Conservation (phyloP, 1,140 invertebrate genomes). For the Pentalonia nigronervosa region DNA sequence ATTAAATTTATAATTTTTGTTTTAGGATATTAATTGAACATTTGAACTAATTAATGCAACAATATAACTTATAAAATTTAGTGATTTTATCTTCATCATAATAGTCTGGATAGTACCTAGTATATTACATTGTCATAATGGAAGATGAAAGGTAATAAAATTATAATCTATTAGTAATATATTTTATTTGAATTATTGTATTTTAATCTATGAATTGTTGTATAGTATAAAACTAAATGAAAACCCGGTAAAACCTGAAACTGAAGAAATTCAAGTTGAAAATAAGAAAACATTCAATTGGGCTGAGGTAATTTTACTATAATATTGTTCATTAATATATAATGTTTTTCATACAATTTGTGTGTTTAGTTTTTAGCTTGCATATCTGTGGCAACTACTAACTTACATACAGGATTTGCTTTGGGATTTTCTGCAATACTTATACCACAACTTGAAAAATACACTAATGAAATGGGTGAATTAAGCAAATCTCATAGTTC, state of each 20-base stretch:
- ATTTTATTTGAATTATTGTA: not conserved
- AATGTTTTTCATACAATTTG: not conserved
- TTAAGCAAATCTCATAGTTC: slow-evolving; percentile 65
- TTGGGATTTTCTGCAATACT: slow-evolving; percentile 70
- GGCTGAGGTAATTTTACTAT: slow-evolving; percentile 7
- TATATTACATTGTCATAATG: not conserved
- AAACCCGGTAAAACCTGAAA: not conserved
- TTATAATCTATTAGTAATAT: not conserved
- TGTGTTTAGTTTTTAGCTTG: slow-evolving; percentile 66
- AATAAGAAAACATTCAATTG: slow-evolving; percentile 30
- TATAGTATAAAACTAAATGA: not conserved
- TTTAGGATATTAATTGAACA: not conserved
- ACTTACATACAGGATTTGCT: slow-evolving; percentile 68
- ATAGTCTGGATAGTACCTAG: not conserved
- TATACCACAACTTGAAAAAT: slow-evolving; percentile 67
- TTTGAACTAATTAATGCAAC: not conserved
- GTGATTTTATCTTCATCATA: not conserved
- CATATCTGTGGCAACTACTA: slow-evolving; percentile 68
- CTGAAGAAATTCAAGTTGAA: not conserved
- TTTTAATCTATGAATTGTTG: not conserved
- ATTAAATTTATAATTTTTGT: slow-evolving; percentile 25
- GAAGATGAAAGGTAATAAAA: slow-evolving; percentile 8
- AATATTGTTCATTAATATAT: not conserved
- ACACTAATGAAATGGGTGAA: slow-evolving; percentile 62
- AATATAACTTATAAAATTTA: not conserved